Conservation (phyloP, 2,113 vertebrate genomes). For the Callithrix jacchus region DNA sequence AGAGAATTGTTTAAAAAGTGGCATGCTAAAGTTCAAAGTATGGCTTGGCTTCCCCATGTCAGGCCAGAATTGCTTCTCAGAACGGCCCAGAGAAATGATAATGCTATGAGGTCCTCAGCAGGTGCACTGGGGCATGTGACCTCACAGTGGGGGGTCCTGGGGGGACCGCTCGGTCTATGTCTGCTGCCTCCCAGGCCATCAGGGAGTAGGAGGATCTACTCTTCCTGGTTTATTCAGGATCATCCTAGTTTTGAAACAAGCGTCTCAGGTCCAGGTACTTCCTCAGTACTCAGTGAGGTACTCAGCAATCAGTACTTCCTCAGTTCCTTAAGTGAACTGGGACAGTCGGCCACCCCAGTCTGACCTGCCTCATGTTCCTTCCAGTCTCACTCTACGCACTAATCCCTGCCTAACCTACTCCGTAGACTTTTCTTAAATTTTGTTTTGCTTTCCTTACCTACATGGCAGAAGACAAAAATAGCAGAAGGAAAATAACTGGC, state of each 20-base stretch:
- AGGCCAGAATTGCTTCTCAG: not conserved
- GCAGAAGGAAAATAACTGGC: not conserved
- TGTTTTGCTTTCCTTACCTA: not conserved
- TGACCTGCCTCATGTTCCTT: rapidly evolving
- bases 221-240: not conserved
- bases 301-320: not conserved
- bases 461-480: not conserved
- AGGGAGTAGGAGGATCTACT: too few species aligned
- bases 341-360: too few species aligned
- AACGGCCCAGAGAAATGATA: not conserved
- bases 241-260: not conserved
- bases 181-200: too few species aligned
- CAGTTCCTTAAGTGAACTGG: too few species aligned
- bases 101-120: not conserved
- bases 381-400: not conserved
- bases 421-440: not conserved
- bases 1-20: not conserved
- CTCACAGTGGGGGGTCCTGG: rapidly evolving
- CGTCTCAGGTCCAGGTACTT: not conserved
- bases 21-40: not conserved
- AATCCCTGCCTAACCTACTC: not conserved
- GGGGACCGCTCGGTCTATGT: rapidly evolving
- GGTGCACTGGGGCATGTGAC: rapidly evolving
- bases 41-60: not conserved
- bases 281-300: not conserved